Percentiles rank a stretch among this genome's conserved stretches.
Evolutionary conservation across 2,888 invertebrate genomes (phyloP).

Genomic region (Dryadula phaetusa): DNA sequence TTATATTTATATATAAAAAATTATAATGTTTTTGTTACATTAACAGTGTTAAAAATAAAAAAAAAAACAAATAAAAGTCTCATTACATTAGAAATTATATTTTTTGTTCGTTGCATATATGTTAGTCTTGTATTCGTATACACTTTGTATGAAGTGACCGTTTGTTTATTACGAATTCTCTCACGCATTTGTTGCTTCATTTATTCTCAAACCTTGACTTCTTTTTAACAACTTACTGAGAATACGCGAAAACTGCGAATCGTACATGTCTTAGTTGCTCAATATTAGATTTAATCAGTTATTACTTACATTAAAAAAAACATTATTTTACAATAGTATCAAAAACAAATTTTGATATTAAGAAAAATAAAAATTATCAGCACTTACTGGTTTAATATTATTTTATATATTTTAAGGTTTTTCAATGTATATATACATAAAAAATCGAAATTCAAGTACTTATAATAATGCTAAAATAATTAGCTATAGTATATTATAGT

Average conservation of each 20-base stretch:
- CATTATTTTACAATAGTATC: neutral
- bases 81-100: conserved; percentile 5
- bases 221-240: conserved; percentile 61
- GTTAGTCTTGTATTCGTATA: neutral
- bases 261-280: conserved; percentile 34
- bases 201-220: conserved; percentile 64
- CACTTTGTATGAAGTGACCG: conserved; percentile 23
- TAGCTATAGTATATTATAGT: no score
- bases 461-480: no score
- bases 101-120: conserved; percentile 2
- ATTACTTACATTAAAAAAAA: neutral
- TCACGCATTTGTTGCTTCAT: conserved; percentile 64
- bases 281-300: conserved; percentile 29
- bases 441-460: neutral
- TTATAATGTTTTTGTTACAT: no score
- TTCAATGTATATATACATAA: no score
- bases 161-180: conserved; percentile 57
- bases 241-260: conserved; percentile 45
- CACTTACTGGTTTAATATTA: no score
- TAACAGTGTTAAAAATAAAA: no score
- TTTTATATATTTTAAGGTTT: no score
- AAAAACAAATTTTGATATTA: no score
- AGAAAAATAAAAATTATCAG: no score
- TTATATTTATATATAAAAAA: no score
- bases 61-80: neutral